Conservation (phyloP, 2,113 vertebrate genomes). For the Columbina picui region DNA sequence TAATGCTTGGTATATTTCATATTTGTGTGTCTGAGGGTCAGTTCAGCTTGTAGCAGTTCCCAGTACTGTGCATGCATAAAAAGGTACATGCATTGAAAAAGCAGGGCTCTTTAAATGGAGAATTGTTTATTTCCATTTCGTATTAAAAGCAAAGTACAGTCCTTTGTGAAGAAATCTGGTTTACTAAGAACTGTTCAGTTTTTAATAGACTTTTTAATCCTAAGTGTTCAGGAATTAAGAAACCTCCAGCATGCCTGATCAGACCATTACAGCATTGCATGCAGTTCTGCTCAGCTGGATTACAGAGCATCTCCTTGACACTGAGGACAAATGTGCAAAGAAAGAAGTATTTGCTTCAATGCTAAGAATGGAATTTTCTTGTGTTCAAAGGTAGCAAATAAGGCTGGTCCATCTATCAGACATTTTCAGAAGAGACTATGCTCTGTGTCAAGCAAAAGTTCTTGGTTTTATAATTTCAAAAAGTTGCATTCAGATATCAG, state of each 20-base stretch:
- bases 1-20: not conserved
- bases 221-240: not conserved
- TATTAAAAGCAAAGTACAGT: not conserved
- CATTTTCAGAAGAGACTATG: too few relatives aligned
- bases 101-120: not conserved
- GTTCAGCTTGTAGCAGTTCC: not conserved
- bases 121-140: not conserved
- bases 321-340: not conserved
- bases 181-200: not conserved
- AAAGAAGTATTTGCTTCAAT: not conserved
- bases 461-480: not conserved
- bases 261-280: not conserved
- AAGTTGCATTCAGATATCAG: not conserved
- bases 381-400: too few relatives aligned
- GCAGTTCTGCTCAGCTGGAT: not conserved
- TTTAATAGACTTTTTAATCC: not conserved
- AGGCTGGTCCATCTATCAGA: too few relatives aligned
- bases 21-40: not conserved
- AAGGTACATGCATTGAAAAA: not conserved
- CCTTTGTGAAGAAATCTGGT: not conserved
- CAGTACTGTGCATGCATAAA: not conserved
- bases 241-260: not conserved
- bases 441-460: too few relatives aligned
- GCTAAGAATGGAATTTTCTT: too few relatives aligned
- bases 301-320: not conserved